Percentiles rank a stretch among this genome's conserved stretches.
Evolutionary conservation across 2,888 invertebrate genomes (phyloP).

Genomic region (Strigamia maritima): DNA sequence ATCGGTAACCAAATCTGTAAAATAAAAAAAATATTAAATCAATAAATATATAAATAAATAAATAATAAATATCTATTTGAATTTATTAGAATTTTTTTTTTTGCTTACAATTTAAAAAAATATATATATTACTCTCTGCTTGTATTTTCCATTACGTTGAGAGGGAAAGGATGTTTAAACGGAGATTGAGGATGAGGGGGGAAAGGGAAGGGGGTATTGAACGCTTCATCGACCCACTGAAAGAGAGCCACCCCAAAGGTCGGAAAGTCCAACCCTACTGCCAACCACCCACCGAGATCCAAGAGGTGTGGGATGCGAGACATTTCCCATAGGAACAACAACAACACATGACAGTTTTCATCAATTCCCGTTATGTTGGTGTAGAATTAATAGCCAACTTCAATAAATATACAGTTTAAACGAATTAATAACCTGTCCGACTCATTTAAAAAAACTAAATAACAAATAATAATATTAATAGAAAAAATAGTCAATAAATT

Average conservation of each 20-base stretch:
- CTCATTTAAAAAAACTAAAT: background rate
- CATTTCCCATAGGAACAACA: background rate
- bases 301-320: slow-evolving; percentile 14
- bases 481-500: background rate
- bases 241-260: slow-evolving; percentile 18
- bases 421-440: too few relatives aligned
- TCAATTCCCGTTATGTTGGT: background rate
- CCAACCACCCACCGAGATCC: slow-evolving; percentile 9
- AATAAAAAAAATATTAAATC: background rate
- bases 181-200: background rate
- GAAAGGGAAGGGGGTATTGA: background rate
- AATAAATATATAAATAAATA: background rate
- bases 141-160: background rate
- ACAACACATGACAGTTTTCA: slow-evolving; percentile 13
- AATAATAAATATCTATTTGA: background rate
- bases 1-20: background rate
- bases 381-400: background rate
- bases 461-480: background rate
- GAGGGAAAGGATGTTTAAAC: background rate
- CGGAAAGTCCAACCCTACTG: slow-evolving; percentile 15
- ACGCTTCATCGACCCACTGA: slow-evolving; percentile 15
- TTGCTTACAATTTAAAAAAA: background rate
- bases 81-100: background rate
- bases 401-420: background rate
- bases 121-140: background rate